Conservation (phyloP, 1,140 invertebrate species). For the Trichoplusia ni region DNA sequence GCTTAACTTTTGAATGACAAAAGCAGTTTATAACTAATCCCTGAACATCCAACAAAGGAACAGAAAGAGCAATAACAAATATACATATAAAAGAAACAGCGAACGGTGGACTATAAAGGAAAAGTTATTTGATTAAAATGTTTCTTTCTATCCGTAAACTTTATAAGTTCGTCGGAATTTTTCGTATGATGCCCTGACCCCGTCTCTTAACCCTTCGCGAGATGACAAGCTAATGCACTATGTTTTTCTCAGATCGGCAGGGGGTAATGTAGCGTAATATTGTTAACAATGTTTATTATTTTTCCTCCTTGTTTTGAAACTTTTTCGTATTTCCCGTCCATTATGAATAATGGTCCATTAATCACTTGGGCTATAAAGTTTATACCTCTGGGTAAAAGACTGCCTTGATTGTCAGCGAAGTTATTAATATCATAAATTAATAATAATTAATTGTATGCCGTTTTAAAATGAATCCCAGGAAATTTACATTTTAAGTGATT, state of each 20-base stretch:
- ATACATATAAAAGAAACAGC: too few relatives aligned
- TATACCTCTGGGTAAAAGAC: background rate
- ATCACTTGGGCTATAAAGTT: background rate
- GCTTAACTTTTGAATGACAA: too few relatives aligned
- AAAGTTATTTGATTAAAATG: too few relatives aligned
- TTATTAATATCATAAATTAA: conserved; percentile 2
- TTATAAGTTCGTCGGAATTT: too few relatives aligned
- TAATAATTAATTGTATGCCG: too few relatives aligned
- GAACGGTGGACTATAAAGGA: too few relatives aligned
- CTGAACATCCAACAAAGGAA: background rate
- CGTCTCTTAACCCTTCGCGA: background rate
- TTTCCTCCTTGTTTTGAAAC: conserved; percentile 9
- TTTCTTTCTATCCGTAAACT: too few relatives aligned
- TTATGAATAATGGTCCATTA: conserved; percentile 20
- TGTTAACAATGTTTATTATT: conserved; percentile 20
- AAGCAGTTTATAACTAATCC: too few relatives aligned
- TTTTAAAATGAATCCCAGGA: too few relatives aligned
- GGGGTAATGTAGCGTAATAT: conserved; percentile 11
- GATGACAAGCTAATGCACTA: conserved; percentile 17
- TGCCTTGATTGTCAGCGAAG: background rate
- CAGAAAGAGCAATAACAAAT: too few relatives aligned
- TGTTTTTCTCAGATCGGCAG: background rate
- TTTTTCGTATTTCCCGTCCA: conserved; percentile 9
- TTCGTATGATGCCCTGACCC: background rate
- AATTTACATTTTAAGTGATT: too few relatives aligned